Base-by-base conservation (phyloP, 1,140 invertebrate genomes). In the Neotoxoptera formosana region DNA sequence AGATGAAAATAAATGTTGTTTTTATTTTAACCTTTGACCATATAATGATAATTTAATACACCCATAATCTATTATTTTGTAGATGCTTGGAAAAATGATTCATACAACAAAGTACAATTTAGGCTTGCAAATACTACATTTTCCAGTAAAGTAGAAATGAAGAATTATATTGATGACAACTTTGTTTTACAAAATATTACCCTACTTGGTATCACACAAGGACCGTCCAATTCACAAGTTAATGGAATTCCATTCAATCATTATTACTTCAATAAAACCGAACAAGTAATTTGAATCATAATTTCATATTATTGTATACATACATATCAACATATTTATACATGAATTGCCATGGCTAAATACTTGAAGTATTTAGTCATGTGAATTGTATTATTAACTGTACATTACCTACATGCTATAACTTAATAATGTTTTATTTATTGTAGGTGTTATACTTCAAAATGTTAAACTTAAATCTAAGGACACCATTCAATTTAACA, bases 401-500 rank as follows among this genome's bases (percentile, higher is more conserved):
- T 76, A 76, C 60, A n/a, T 17, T 34, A 76, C 60, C 30, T n/a
- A 76, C n/a, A 76, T 14, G 14, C n/a, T 17, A n/a, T 76, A 76
- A 76, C 60, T 76, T 84, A 30, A 25, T 84, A 11, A 84, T 84
- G 23, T 30, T 14, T 45, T 25, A 41, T 84, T 84, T 84, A 84
- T 84, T 84, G 23, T 45, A 84, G 83, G 41, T 84, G 45, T 84
- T 84, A 84, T 84, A 84, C 83, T 84, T 84, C 83, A 84, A 41
- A 84, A 84, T 84, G 21, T 84, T 84, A 84, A 84, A 84, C 83
- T 84, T 84, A 41, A 14, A 84, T 84, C 36, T 84, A 84, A 84
- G 34, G 8, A 84, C 7, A 8, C 9, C 41, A 25, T 84, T 84
- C 36, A 84, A 84, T 41, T 41, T 84, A 84, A 84, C 83, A 7